Percentiles rank a stretch among this genome's conserved stretches.
Conservation (phyloP, 2,797 vertebrate species). For the Glossophaga mutica region DNA sequence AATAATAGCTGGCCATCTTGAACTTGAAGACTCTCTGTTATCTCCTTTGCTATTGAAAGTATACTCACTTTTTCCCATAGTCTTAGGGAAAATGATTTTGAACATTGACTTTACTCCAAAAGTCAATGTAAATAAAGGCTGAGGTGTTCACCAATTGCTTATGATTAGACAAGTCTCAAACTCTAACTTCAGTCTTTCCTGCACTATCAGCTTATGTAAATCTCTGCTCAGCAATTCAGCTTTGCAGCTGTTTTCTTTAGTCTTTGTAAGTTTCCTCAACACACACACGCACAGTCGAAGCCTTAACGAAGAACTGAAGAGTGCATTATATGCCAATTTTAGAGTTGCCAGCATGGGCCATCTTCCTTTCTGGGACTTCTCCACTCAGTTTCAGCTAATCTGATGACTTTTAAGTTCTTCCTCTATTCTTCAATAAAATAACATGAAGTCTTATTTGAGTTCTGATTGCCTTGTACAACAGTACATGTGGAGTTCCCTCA, state of each 20-base stretch:
- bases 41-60: neutral
- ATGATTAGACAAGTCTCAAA: neutral
- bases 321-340: neutral
- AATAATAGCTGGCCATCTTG: neutral
- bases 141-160: neutral
- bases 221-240: neutral
- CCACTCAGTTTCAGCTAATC: neutral
- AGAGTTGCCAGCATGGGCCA: neutral
- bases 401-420: neutral
- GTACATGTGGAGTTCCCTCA: neutral
- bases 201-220: neutral
- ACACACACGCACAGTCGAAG: fast-evolving
- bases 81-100: neutral
- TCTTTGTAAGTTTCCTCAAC: neutral
- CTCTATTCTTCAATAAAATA: neutral
- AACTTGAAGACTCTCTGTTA: neutral
- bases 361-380: neutral
- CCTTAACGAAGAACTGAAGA: neutral
- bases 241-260: neutral
- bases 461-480: neutral
- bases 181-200: neutral
- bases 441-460: neutral
- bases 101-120: neutral
- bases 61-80: neutral
- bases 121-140: neutral